A percentile compares a stretch with the other conserved stretches of the same genome.
phyloP scores from a whole-genome alignment of 2,113 vertebrate species.

The Pogonocichla stellata region DNA sequence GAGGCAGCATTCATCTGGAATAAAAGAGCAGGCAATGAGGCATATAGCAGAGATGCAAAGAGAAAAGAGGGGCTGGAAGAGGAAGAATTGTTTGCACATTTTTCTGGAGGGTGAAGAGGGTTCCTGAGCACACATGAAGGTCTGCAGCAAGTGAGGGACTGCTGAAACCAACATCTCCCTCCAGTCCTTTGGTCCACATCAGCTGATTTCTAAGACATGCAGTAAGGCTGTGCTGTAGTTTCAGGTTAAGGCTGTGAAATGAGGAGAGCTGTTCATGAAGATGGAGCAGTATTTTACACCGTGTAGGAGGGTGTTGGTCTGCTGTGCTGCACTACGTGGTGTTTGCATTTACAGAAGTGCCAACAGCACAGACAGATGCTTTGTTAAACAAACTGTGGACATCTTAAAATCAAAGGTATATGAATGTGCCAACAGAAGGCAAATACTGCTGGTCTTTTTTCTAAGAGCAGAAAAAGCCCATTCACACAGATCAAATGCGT shows the following conservation, averaged over 20 bases:
- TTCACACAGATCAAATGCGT: not conserved
- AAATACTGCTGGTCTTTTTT: not conserved
- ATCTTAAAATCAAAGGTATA: not conserved
- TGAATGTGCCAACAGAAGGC: not conserved
- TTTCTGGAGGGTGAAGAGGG: not conserved
- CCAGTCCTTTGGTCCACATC: not conserved
- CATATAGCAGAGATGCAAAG: not conserved
- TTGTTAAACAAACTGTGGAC: not conserved
- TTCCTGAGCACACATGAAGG: not conserved
- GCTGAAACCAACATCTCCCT: not conserved
- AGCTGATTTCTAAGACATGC: not conserved
- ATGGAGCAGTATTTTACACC: not conserved
- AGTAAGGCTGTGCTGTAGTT: not conserved
- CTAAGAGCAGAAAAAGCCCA: not conserved
- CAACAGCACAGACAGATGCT: not conserved
- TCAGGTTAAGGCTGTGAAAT: not conserved
- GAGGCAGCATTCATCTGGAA: not conserved
- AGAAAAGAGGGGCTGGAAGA: not conserved
- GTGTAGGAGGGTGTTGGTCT: not conserved
- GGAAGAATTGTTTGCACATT: not conserved
- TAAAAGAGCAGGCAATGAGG: not conserved
- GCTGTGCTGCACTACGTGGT: not conserved
- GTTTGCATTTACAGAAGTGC: conserved; percentile 7
- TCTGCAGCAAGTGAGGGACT: not conserved
- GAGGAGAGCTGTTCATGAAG: not conserved